Conservation (phyloP, 23 tunicate genomes). For the Corella eumyota region DNA sequence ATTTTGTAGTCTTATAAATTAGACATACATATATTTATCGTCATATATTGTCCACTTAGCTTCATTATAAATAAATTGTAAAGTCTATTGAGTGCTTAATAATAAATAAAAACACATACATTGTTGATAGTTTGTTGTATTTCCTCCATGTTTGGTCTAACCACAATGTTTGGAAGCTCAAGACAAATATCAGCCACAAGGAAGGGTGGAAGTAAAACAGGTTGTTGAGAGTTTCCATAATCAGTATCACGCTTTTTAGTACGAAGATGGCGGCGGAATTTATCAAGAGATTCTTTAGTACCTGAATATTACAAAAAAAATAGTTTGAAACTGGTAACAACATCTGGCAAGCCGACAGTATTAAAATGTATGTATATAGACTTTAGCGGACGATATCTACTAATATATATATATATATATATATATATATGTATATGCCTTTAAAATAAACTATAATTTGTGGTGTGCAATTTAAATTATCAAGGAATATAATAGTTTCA, state of each 20-base stretch:
- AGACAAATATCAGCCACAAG: constrained; percentile 65
- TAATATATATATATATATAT: background rate
- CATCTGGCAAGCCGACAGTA: background rate
- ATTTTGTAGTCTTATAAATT: too few species aligned
- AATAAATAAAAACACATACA: constrained; percentile 1
- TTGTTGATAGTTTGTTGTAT: constrained; percentile 43
- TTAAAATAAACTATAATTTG: too few species aligned
- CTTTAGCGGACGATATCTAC: background rate
- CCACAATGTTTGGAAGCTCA: constrained; percentile 62
- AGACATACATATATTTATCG: too few species aligned
- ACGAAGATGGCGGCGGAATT: constrained; percentile 54
- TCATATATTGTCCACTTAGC: too few species aligned
- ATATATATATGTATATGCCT: too few species aligned
- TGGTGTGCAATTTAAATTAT: too few species aligned
- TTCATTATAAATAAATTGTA: too few species aligned
- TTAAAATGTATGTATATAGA: background rate
- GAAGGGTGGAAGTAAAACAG: constrained; percentile 20
- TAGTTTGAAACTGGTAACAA: background rate
- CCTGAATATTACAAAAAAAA: constrained; percentile 20
- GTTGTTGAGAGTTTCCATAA: constrained; percentile 15
- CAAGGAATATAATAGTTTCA: too few species aligned
- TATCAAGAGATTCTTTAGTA: constrained; percentile 67
- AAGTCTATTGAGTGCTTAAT: too few species aligned
- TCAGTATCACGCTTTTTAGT: constrained; percentile 22
- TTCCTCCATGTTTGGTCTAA: constrained; percentile 71